phyloP scores from a whole-genome alignment of 2,113 vertebrate species.

The Gallinago jamesoni region DNA sequence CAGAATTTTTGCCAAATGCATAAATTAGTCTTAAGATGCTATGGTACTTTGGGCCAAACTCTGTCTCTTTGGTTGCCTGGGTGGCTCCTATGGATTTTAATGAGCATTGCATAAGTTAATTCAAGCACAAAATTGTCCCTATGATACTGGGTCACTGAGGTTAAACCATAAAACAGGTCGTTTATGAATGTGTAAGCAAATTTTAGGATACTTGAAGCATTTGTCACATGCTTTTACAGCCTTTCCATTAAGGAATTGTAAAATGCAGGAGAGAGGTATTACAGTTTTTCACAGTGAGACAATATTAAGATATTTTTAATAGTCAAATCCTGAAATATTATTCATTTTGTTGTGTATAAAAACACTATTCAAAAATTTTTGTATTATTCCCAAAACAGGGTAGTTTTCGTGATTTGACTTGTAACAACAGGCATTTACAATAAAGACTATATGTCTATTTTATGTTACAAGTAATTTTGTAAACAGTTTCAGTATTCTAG shows the following conservation, averaged over 20 bases:
- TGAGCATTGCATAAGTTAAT: not conserved
- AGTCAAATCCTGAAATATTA: not conserved
- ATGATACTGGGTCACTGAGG: not conserved
- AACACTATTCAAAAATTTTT: not conserved
- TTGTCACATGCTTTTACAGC: not conserved
- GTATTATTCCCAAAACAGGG: not conserved
- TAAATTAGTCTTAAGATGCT: not conserved
- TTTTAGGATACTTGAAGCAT: not conserved
- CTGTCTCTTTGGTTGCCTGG: not conserved
- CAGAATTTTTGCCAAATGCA: slow-evolving; percentile 18
- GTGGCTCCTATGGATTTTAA: not conserved
- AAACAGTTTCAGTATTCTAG: not conserved
- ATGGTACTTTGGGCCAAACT: not conserved
- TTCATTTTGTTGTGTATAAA: not conserved
- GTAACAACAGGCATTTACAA: not conserved
- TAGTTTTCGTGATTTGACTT: not conserved
- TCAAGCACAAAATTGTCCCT: not conserved
- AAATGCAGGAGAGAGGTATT: not conserved
- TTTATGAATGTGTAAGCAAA: not conserved
- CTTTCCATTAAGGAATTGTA: not conserved
- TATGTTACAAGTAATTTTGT: not conserved
- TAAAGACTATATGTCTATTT: not conserved
- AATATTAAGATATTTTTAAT: not conserved
- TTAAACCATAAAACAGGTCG: not conserved
- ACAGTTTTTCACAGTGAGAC: not conserved